A percentile compares a stretch with the other conserved stretches of the same genome.
These are phyloP conservation scores for Drosophila trapezifrons DNA, from an alignment of 1,140 invertebrate species.

Conservation along the genomic window DNA sequence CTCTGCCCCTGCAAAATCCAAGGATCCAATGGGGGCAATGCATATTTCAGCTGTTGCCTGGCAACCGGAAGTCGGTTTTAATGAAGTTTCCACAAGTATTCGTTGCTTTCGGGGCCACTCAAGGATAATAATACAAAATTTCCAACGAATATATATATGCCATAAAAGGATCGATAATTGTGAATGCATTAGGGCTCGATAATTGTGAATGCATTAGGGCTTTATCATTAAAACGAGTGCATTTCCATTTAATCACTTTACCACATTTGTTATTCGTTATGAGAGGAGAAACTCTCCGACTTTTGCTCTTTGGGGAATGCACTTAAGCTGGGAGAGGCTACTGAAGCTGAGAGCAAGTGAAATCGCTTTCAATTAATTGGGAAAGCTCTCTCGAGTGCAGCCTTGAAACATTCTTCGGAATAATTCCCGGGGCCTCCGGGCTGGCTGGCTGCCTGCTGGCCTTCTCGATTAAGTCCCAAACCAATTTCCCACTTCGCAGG, in stretches of 20 bases:
- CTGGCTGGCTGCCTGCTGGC: conserved; percentile 2
- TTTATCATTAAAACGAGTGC: conserved; percentile 11
- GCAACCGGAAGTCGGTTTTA: conserved; percentile 64
- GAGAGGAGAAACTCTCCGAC: neutral
- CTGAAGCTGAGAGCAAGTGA: neutral
- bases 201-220: conserved; percentile 42
- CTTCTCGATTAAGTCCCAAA: conserved; percentile 22
- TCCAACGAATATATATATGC: too few relatives aligned
- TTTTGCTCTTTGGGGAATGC: neutral
- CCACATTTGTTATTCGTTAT: conserved; percentile 13
- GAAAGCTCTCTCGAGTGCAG: conserved; percentile 18
- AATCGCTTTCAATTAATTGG: conserved; percentile 19
- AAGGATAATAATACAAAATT: conserved; percentile 4
- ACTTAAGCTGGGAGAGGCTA: neutral
- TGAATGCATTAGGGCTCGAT: conserved; percentile 32
- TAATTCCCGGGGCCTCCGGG: neutral
- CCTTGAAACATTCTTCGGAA: conserved; percentile 17
- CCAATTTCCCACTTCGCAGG: conserved; percentile 23
- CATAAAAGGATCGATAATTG: conserved; percentile 36
- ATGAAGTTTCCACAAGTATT: conserved; percentile 56
- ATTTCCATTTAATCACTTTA: conserved; percentile 36
- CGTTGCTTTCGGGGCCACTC: conserved; percentile 5
- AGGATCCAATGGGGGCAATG: conserved; percentile 4
- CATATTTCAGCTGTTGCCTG: conserved; percentile 43
- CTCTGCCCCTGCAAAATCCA: neutral